Evolutionary conservation across 2,113 vertebrate genomes (phyloP), one percentile per base, ranked within the genome.

Genomic region (Pteruthius melanotis): DNA sequence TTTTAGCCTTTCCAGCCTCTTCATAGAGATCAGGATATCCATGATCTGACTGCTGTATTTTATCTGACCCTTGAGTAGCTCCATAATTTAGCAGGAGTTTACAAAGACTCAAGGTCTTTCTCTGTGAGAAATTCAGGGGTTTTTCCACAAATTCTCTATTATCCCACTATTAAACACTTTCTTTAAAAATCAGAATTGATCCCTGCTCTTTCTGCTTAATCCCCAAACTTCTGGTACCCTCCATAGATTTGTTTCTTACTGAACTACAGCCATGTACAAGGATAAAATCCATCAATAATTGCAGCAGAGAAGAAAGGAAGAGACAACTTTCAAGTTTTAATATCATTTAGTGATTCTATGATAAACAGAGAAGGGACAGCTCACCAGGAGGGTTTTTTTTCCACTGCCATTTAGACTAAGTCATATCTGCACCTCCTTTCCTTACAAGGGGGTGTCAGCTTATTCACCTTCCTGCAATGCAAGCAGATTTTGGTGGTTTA

Each of bases 81-180:
- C 54, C 14, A 52, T 37, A 23, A 33, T 64, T 56, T 69, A 52
- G 7, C 2, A 72, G 49, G 27, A 42, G 8, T 33, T 83, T 40
- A 35, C 8, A 70, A 12, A 89, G 8, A n/a, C 11, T 74, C 16
- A 37, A 1, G 11, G 5, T 2, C 10, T 68, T 81, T 65, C 2
- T 33, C 6, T 39, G 4, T 64, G 3, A 52, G 5, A 83, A 79
- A 33, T 39, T 4, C 0, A 0, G 6, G 4, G 10, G 1, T 0
- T n/a, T 66, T 33, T 7, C 2, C n/a, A 47, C 2, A 65, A 12
- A 61, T 87, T 72, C 11, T 61, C 16, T 40, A 1, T 12, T 83
- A 61, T n/a, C 11, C 10, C 15, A 40, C 15, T 49, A 15, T 15
- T 69, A 31, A 45, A 7, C 15, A 21, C 3, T 63, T 2, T 9